A percentile compares a stretch with the other conserved stretches of the same genome.
Evolutionary conservation across 2,888 invertebrate species (phyloP).

Genomic region (Ochropacha duplaris): DNA sequence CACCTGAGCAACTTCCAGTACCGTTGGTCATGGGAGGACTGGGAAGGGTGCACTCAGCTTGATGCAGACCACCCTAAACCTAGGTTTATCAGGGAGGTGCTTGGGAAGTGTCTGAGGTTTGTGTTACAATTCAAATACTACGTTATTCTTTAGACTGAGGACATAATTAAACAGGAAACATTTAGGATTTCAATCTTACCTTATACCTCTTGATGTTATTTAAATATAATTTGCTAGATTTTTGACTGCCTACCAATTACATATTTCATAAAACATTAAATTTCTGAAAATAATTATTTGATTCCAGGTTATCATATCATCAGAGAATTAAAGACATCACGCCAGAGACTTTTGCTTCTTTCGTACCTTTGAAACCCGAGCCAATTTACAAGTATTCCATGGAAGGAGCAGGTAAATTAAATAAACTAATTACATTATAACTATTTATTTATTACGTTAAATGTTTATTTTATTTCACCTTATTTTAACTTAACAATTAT

Average conservation of each 20-base stretch:
- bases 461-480: constrained; percentile 56
- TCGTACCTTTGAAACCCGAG: constrained; percentile 93
- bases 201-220: neutral
- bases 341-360: constrained; percentile 91
- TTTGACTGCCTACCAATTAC: no score
- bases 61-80: constrained; percentile 96
- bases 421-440: constrained; percentile 17
- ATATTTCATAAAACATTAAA: no score
- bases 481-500: constrained; percentile 54
- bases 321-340: constrained; percentile 96
- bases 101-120: constrained; percentile 94
- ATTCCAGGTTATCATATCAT: constrained; percentile 93
- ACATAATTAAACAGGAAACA: no score
- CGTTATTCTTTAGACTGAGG: constrained; percentile 2
- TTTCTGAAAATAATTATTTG: constrained; percentile 2
- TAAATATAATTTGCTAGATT: neutral
- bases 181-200: no score
- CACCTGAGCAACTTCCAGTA: constrained; percentile 99
- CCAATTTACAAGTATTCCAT: constrained; percentile 95
- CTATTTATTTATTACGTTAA: constrained; percentile 46
- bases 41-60: constrained; percentile 93
- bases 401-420: constrained; percentile 92
- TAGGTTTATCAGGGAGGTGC: constrained; percentile 96
- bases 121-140: constrained; percentile 10
- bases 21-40: constrained; percentile 99